Evolutionary conservation across 2,797 vertebrate genomes (phyloP), one percentile per base, ranked within the genome.

Genomic region (Epinephelus malabaricus): DNA sequence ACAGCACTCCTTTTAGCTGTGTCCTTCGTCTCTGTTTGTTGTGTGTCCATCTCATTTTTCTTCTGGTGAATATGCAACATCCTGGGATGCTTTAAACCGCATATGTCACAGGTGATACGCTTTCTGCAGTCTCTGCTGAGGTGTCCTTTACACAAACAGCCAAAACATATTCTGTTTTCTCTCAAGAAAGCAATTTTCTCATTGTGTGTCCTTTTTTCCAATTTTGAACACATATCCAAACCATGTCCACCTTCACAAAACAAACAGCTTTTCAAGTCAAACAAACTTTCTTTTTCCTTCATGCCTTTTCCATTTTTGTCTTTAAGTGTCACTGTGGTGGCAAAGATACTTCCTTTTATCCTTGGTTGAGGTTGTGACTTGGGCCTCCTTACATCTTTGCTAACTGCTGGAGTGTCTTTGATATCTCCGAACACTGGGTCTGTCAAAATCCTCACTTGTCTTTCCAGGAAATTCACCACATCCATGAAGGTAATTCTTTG

Each of bases 41-140:
- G 45, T 30, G 21, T 25, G 23, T 25, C 40, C 40, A 30, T 30
- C 7, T 40, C 38, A 5, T 40, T 40, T 6, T 40, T 40, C 2
- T 11, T 11, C 4, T 40, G 38, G 38, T 40, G 38, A 8, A 40
- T 40, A 40, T 40, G 38, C 7, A 40, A 11, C 40, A 43, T 43
- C 2, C 8, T 43, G 40, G 40, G 40, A 43, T 43, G 40, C 40
- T 43, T 25, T 12, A 43, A 43, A 43, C 8, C 2, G 1, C 10
- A 43, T 43, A 43, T 43, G 8, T 9, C 8, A 9, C 34, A 65
- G n/a, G 1, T 5, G 1, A 69, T 10, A 19, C 14, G 1, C 21
- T 27, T 62, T 4, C 50, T 68, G 13, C 50, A 71, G 14, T 69
- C 45, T 19, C 34, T 73, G 15, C 58, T 69, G 3, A 63, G 69